Evolutionary conservation across 2,797 vertebrate genomes (phyloP), one percentile per base, ranked within the genome.

Genomic region (Danio aesculapii): DNA sequence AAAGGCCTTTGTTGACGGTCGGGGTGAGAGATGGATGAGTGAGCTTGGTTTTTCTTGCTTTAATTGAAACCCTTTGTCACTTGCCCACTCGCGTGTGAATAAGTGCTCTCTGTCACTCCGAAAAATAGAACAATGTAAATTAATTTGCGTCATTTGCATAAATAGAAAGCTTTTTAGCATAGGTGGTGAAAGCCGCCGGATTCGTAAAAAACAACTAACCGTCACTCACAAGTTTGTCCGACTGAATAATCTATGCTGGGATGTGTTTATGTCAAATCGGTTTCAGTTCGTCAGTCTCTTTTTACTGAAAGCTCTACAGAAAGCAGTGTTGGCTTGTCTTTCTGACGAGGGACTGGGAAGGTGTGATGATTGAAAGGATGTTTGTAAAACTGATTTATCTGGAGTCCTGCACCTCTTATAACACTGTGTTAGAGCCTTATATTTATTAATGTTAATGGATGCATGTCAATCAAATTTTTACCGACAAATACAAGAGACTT

Each of bases 41-140:
- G 84, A 77, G 83, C 77, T 72, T 77, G 81, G 19, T 84, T 84
- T 87, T 86, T 81, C 53, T 84, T 82, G 72, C 73, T 63, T 84
- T 87, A 86, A 86, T 87, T 83, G 81, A 89, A 86, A 86, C 79
- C 85, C 81, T 85, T 87, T 87, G 86, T 86, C 85, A 84, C 82
- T 86, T 71, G 80, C 72, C 67, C 84, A 69, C 75, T 84, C 50
- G 77, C 80, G 84, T 86, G 88, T 84, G 86, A 82, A 88, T 86
- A 85, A 84, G 85, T 84, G 81, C 77, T 84, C 86, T 61, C 47
- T 85, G 84, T 83, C 79, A 66, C 79, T 84, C 61, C 19, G 41
- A 74, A 73, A 76, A 82, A 78, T 53, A 83, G 74, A 75, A 82
- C 83, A 85, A 85, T 83, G 82, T 62, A 83, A 85, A 85, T 81